Evolutionary conservation across 2,797 vertebrate genomes (phyloP).

Genomic region (Dendrocincla fuliginosa): DNA sequence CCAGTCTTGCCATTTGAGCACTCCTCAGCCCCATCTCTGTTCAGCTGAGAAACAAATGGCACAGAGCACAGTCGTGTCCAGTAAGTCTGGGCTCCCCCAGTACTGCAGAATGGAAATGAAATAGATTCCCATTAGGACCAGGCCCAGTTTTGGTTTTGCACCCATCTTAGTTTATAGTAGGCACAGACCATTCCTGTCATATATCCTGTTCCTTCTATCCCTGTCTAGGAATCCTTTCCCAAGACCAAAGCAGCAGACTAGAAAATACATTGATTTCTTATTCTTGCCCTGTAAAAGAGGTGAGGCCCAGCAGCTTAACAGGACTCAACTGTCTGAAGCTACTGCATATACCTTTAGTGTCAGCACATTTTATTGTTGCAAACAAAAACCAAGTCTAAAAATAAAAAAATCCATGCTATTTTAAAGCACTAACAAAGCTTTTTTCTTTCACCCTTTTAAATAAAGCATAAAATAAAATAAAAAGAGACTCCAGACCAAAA

Average conservation of each 20-base stretch:
- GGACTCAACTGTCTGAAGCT: background rate
- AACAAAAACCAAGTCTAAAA: background rate
- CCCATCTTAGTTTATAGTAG: background rate
- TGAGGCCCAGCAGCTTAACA: background rate
- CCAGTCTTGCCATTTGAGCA: background rate
- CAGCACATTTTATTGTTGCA: background rate
- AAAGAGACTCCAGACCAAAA: background rate
- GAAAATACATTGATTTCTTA: background rate
- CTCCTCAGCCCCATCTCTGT: background rate
- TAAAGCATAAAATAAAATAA: background rate
- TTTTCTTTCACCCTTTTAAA: background rate
- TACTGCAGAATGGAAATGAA: background rate
- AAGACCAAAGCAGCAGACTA: background rate
- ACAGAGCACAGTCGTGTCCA: accelerated
- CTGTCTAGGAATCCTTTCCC: background rate
- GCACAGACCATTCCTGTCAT: background rate
- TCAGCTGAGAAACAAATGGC: background rate
- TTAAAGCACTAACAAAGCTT: background rate
- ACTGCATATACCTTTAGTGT: background rate
- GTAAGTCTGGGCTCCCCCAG: background rate
- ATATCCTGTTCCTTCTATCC: background rate
- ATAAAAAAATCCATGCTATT: background rate
- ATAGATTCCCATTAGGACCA: background rate
- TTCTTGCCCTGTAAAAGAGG: background rate
- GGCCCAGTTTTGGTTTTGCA: background rate